Conservation (phyloP, 1,140 invertebrate genomes). For the Drosophila bocqueti region DNA sequence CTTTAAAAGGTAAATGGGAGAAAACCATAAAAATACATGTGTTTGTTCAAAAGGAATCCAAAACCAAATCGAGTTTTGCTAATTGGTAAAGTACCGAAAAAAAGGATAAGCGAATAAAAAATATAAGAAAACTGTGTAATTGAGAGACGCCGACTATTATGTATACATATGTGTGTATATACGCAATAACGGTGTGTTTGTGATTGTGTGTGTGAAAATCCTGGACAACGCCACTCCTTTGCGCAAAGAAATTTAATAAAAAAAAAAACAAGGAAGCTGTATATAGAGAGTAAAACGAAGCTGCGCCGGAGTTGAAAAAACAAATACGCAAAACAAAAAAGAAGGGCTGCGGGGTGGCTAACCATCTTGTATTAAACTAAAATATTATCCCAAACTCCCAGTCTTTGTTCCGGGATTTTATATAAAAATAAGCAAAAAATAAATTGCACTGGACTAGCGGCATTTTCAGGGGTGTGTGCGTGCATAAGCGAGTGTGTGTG, state of each 20-base stretch:
- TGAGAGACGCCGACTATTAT: slow-evolving; percentile 32
- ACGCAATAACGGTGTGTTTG: slow-evolving; percentile 10
- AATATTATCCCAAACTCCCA: slow-evolving; percentile 12
- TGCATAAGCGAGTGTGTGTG: slow-evolving; percentile 2
- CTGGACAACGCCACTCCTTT: slow-evolving; percentile 75
- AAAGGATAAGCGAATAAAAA: slow-evolving; percentile 1
- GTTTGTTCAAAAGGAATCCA: not conserved
- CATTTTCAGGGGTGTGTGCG: slow-evolving; percentile 41
- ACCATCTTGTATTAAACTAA: not conserved
- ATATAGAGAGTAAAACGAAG: slow-evolving; percentile 53
- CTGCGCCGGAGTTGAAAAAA: slow-evolving; percentile 74
- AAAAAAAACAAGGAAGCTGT: slow-evolving; percentile 46
- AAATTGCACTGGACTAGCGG: slow-evolving; percentile 45
- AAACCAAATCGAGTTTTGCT: slow-evolving; percentile 15
- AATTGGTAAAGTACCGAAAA: slow-evolving; percentile 20
- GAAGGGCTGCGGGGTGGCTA: slow-evolving; percentile 10
- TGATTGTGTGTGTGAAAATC: slow-evolving; percentile 53
- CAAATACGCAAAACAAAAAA: slow-evolving; percentile 34
- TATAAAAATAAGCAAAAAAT: slow-evolving; percentile 15
- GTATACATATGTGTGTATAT: slow-evolving; percentile 11
- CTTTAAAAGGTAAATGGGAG: slow-evolving; percentile 30
- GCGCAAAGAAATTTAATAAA: slow-evolving; percentile 64
- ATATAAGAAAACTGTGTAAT: slow-evolving; percentile 11
- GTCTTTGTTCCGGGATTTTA: slow-evolving; percentile 5
- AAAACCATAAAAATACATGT: slow-evolving; percentile 5